These are phyloP conservation scores for Heliconius nattereri DNA, from an alignment of 1,140 invertebrate genomes.

Conservation along the genomic window DNA sequence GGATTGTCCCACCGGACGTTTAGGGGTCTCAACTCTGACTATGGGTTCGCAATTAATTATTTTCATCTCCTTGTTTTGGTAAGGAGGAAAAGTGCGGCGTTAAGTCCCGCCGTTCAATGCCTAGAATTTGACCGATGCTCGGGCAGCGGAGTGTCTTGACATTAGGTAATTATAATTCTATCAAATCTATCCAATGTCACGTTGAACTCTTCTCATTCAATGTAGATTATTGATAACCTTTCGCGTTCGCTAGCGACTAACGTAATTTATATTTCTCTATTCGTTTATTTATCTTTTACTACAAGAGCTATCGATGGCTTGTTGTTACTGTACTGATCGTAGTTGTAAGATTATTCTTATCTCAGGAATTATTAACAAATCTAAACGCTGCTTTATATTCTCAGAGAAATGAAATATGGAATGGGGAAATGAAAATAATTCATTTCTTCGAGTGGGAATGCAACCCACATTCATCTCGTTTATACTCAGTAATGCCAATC, in stretches of 20 bases:
- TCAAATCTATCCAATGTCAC: neutral
- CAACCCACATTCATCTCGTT: no score
- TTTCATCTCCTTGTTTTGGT: no score
- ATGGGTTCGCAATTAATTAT: no score
- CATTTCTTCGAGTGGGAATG: neutral
- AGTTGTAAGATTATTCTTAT: neutral
- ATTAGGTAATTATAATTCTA: neutral
- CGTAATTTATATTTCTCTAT: slow-evolving; percentile 41
- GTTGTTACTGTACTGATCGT: neutral
- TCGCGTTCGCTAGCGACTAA: slow-evolving; percentile 24
- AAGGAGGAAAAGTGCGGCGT: no score
- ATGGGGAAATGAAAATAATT: neutral
- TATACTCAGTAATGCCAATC: no score
- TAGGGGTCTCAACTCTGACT: no score
- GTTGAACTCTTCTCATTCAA: slow-evolving; percentile 12
- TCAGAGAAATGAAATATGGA: neutral
- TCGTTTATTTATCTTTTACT: slow-evolving; percentile 39
- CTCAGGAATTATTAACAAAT: neutral
- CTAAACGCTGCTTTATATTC: no score
- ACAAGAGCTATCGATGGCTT: slow-evolving; percentile 3
- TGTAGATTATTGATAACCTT: slow-evolving; percentile 42
- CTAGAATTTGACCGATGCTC: no score
- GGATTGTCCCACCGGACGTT: no score
- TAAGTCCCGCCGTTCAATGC: no score
- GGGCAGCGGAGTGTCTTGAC: no score